Evolutionary conservation across 2,888 invertebrate species (phyloP), one percentile per base, ranked within the genome.

Genomic region (Pimpla rufipes): DNA sequence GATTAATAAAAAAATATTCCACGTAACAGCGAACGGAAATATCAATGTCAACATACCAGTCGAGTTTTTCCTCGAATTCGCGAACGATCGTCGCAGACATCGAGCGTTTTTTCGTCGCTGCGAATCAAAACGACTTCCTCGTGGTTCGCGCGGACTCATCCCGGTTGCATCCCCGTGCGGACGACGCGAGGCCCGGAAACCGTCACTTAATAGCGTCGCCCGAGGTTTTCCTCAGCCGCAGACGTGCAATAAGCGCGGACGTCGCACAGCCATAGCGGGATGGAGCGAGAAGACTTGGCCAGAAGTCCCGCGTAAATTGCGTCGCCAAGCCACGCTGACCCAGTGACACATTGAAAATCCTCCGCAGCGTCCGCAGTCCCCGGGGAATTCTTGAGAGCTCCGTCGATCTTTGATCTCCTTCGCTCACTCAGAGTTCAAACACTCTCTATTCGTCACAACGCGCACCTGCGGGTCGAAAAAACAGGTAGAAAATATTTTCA

Each of bases 261-360:
- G 57, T 29, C 29, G n/a, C 23, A n/a, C 4, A 59, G 42, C 73
- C 73, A 62, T 21, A 59, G 21, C 8, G 55, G 45, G 42, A 57
- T 40, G 40, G 42, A 52, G 40, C 8, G 45, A 40, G 40, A 8
- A 29, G 64, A 73, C 42, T 78, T 16, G 45, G 47, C 66, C 23
- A 18, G 66, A n/a, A 47, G 66, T 40, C 64, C 42, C 52, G 45
- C 59, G 70, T 71, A 52, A 66, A 67, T 73, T 67, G 66, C 66
- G 66, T 73, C 66, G 55, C 37, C 57, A 21, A 73, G 73, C 57
- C 13, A 47, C 47, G 67, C 13, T 79, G 79, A 79, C 79, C 79
- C 79, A 79, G 79, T 79, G 79, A 79, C 79, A 73, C 79, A 79
- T 79, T 79, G 57, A 47, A 73, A 78, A 79, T 67, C n/a, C 21